These are phyloP conservation scores for Cetoscarus ocellatus DNA, from an alignment of 2,797 vertebrate species.

Conservation along the genomic window DNA sequence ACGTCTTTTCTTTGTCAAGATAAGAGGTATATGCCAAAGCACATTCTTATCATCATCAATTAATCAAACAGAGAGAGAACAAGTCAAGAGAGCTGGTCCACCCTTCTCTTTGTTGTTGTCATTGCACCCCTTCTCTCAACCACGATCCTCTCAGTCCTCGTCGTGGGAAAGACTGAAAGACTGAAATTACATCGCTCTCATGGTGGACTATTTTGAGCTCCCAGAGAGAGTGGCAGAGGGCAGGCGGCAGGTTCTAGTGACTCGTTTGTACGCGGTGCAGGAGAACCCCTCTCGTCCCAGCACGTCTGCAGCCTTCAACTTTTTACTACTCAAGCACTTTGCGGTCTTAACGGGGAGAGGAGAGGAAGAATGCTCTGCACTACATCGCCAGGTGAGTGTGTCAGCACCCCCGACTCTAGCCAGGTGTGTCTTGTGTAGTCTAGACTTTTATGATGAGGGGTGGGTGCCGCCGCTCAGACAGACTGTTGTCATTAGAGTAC, in stretches of 20 bases:
- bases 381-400: constrained; percentile 85
- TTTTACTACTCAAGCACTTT: constrained; percentile 65
- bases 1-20: constrained; percentile 17
- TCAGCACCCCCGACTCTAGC: constrained; percentile 55
- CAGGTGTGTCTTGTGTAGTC: constrained; percentile 68
- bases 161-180: constrained; percentile 89
- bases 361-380: constrained; percentile 85
- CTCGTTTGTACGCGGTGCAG: constrained; percentile 74
- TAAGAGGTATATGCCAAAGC: constrained; percentile 9
- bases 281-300: constrained; percentile 74
- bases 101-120: constrained; percentile 68
- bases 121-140: constrained; percentile 63
- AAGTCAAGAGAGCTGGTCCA: constrained; percentile 33
- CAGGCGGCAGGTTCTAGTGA: constrained; percentile 83
- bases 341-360: constrained; percentile 66
- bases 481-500: constrained; percentile 63
- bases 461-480: constrained; percentile 36
- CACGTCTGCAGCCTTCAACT: constrained; percentile 68
- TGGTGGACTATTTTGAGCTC: constrained; percentile 89
- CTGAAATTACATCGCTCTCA: constrained; percentile 89
- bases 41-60: constrained; percentile 27
- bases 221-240: constrained; percentile 85
- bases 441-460: constrained; percentile 39
- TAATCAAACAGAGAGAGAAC: constrained; percentile 27
- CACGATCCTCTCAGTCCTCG: constrained; percentile 67